These are phyloP conservation scores for Nemapogon koenigi DNA, from an alignment of 2,888 invertebrate genomes.

Conservation along the genomic window DNA sequence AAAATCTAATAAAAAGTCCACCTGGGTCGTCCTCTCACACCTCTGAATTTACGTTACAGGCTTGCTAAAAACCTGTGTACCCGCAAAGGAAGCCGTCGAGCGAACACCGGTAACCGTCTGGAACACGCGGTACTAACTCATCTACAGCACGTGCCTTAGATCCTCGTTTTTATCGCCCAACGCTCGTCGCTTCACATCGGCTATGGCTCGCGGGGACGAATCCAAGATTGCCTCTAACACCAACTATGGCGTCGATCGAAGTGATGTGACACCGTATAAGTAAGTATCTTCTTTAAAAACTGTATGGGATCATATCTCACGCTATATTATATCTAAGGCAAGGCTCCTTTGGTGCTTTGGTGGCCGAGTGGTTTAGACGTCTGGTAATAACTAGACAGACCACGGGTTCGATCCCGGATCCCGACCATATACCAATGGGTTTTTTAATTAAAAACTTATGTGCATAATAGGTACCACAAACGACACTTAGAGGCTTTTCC, in stretches of 20 bases:
- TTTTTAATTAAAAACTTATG: too few relatives aligned
- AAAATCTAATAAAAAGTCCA: too few relatives aligned
- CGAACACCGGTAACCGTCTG: slow-evolving; percentile 84
- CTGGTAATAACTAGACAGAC: too few relatives aligned
- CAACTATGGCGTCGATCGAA: slow-evolving; percentile 46
- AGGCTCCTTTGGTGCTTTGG: too few relatives aligned
- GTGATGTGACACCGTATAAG: slow-evolving; percentile 43
- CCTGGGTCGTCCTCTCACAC: too few relatives aligned
- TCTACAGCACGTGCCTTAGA: slow-evolving; percentile 86
- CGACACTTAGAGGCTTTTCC: too few relatives aligned
- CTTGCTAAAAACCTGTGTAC: slow-evolving; percentile 83
- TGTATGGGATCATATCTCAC: too few relatives aligned
- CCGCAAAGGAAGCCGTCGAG: slow-evolving; percentile 83
- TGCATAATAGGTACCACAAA: too few relatives aligned
- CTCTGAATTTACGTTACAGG: slow-evolving; percentile 63
- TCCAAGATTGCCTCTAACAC: slow-evolving; percentile 50
- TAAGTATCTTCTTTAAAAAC: slow-evolving; percentile 24
- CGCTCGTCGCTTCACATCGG: slow-evolving; percentile 16
- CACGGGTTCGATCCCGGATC: too few relatives aligned
- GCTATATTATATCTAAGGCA: too few relatives aligned
- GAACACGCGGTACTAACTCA: slow-evolving; percentile 85
- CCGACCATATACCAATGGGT: too few relatives aligned
- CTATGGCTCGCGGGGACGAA: slow-evolving; percentile 60
- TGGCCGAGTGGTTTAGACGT: too few relatives aligned
- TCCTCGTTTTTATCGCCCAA: slow-evolving; percentile 14